Conservation (phyloP, 2,888 invertebrate species). For the Ophraella communa region DNA sequence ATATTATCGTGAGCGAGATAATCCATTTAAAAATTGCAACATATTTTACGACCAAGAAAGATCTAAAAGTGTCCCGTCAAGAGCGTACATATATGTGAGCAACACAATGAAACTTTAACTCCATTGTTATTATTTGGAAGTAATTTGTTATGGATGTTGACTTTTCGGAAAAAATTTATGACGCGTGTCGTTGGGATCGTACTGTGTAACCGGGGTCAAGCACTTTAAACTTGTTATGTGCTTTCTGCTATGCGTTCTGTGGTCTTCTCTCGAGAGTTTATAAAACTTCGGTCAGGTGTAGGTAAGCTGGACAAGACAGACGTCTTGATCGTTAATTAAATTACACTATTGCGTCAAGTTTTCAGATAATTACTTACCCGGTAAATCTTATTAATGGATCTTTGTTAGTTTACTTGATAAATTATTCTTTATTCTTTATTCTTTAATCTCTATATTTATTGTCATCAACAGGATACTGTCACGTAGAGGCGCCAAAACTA, state of each 20-base stretch:
- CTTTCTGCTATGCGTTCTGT: not conserved
- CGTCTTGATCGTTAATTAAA: not conserved
- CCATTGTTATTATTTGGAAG: conserved; percentile 32
- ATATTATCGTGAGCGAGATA: not conserved
- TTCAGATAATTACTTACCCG: not conserved
- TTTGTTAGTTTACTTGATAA: not conserved
- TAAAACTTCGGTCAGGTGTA: conserved; percentile 5
- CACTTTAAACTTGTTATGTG: conserved; percentile 50
- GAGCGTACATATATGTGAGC: not conserved
- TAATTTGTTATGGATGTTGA: conserved; percentile 50
- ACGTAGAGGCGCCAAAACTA: too few species aligned
- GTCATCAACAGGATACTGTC: not conserved
- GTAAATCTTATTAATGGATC: not conserved
- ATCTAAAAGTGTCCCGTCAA: not conserved
- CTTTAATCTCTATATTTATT: not conserved
- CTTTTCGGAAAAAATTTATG: conserved; percentile 47
- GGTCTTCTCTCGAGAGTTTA: not conserved
- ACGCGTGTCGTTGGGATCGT: conserved; percentile 48
- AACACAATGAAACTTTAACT: conserved; percentile 16
- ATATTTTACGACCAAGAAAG: not conserved
- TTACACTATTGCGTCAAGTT: not conserved
- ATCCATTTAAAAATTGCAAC: not conserved
- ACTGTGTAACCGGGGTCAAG: conserved; percentile 49
- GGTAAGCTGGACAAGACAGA: conserved; percentile 13
- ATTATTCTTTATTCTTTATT: too few species aligned